These are phyloP conservation scores for Drosophila dunni DNA, from an alignment of 1,140 invertebrate genomes.

Conservation along the genomic window DNA sequence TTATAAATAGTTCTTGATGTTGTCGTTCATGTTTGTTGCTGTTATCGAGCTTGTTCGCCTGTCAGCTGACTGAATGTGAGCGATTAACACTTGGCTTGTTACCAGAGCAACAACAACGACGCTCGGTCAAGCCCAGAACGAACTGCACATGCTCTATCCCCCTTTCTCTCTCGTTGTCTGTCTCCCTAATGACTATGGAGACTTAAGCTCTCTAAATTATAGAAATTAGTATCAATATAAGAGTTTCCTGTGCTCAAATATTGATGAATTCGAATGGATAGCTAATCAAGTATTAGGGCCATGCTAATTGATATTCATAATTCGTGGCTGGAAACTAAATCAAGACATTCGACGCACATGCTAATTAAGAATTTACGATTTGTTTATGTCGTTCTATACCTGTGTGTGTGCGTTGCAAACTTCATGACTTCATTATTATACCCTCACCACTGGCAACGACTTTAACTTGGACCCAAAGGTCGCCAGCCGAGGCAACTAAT, in stretches of 20 bases:
- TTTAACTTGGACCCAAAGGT: conserved; percentile 25
- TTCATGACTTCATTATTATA: conserved; percentile 50
- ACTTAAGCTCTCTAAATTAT: conserved; percentile 20
- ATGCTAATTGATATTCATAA: conserved; percentile 33
- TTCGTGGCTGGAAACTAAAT: conserved; percentile 26
- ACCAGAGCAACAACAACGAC: conserved; percentile 46
- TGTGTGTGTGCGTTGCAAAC: conserved; percentile 25
- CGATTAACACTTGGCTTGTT: conserved; percentile 74
- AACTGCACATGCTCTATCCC: conserved; percentile 15
- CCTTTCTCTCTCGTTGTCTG: too few species aligned
- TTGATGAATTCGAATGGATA: neutral
- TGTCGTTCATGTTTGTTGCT: conserved; percentile 13
- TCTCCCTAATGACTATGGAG: conserved; percentile 4
- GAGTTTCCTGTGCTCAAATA: neutral
- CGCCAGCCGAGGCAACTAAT: conserved; percentile 68
- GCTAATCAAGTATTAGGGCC: conserved; percentile 18
- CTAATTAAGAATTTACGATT: conserved; percentile 47
- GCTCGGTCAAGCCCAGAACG: conserved; percentile 7
- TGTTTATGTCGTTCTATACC: neutral
- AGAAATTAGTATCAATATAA: conserved; percentile 18
- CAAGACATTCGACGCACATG: conserved; percentile 30
- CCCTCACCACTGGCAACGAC: neutral
- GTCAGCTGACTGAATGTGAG: conserved; percentile 62
- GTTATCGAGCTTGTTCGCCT: conserved; percentile 64
- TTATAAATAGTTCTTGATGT: neutral